Evolutionary conservation across 2,113 vertebrate species (phyloP), one percentile per base, ranked within the genome.

Genomic region (Rhinogobius similis): DNA sequence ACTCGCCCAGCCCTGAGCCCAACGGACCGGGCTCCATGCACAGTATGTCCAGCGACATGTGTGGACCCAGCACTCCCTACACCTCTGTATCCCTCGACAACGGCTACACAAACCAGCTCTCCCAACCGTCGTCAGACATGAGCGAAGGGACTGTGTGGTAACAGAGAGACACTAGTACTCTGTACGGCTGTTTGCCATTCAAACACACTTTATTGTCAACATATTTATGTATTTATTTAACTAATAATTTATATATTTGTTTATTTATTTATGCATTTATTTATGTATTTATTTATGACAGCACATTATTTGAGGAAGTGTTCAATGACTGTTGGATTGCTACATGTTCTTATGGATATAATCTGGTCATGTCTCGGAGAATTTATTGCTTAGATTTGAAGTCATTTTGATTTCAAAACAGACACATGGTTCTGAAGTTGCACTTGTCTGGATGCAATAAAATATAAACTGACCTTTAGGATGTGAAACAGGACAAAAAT

Each of bases 121-220:
- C 96, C 59, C 97, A 98, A 46, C 90, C 92, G 14, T 95, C 96
- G 27, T 96, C 96, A 27, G 97, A 99, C 89, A 95, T 99, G 94
- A 99, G 95, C 5, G 97, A 99, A 88, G 96, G 96, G 0, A 95
- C 96, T 4, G 97, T 97, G 76, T 99, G 97, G 98, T 99, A 95
- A 95, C 53, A 52, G 62, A 69, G 70, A 71, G 56, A 43, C 76
- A 67, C 72, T 64, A 78, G 66, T 67, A 72, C 84, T 83, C 70
- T 79, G 75, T 84, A 73, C 69, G 24, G 65, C 36, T 36, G 43
- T 29, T 32, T 38, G 29, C 10, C 20, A 61, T n/a, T n/a, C 29
- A 20, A 16, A 36, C 18, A 36, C 0, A 26, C 26, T 29, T 58
- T 58, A n/a, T 58, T 58, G 13, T 29, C 29, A 7, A 58, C 26